phyloP scores from a whole-genome alignment of 2,888 invertebrate genomes.

The Hermodice carunculata region DNA sequence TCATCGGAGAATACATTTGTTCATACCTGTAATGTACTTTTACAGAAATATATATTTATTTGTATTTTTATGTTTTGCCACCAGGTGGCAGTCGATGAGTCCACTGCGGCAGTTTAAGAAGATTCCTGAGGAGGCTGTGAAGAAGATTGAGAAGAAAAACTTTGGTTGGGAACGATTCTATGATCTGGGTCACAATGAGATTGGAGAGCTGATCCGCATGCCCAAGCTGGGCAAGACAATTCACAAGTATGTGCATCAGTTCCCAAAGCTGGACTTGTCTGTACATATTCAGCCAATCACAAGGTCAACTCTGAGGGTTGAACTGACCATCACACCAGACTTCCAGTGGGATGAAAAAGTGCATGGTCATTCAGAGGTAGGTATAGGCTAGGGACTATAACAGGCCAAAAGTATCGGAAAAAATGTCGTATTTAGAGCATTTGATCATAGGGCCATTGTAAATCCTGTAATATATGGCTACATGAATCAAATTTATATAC shows the following conservation, averaged over 20 bases:
- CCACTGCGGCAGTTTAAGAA: slow-evolving; percentile 96
- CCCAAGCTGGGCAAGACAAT: slow-evolving; percentile 95
- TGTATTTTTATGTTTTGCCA: neutral
- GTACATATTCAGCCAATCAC: slow-evolving; percentile 99
- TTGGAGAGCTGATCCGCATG: slow-evolving; percentile 92
- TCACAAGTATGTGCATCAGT: slow-evolving; percentile 94
- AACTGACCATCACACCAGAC: slow-evolving; percentile 97
- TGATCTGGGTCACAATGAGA: slow-evolving; percentile 96
- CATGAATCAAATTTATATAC: too few species aligned
- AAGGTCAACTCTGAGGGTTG: slow-evolving; percentile 86
- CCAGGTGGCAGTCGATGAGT: slow-evolving; percentile 98
- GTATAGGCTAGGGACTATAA: too few species aligned
- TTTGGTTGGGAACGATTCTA: slow-evolving; percentile 81
- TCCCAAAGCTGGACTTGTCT: slow-evolving; percentile 92
- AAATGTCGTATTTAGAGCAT: too few species aligned
- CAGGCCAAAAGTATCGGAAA: too few species aligned
- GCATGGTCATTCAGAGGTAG: slow-evolving; percentile 77
- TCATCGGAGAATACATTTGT: too few species aligned
- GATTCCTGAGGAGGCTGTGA: slow-evolving; percentile 96
- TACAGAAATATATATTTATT: too few species aligned
- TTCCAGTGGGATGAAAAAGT: slow-evolving; percentile 99
- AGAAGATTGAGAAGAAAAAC: slow-evolving; percentile 96
- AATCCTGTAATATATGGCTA: too few species aligned
- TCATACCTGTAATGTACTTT: too few species aligned
- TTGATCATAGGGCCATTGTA: too few species aligned